A percentile compares a stretch with the other conserved stretches of the same genome.
Conservation (phyloP, 35 echinoderm and acorn worm genomes). For the Ophiothrix spiculata region DNA sequence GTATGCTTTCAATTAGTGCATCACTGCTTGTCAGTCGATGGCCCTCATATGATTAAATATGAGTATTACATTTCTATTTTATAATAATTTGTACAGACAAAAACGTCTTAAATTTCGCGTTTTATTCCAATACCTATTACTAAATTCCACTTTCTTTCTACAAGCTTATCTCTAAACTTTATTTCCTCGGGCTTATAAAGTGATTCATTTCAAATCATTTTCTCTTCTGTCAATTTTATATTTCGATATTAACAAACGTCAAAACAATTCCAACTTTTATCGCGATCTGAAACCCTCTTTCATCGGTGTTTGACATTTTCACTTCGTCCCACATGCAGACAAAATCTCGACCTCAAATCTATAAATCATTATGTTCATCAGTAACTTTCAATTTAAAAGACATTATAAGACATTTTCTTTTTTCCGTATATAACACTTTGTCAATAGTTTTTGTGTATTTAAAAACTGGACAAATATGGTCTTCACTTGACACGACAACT, state of each 20-base stretch:
- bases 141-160: no score
- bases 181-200: not conserved
- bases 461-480: no score
- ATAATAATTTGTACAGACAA: not conserved
- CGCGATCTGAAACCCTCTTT: not conserved
- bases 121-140: not conserved
- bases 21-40: not conserved
- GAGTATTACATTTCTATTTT: not conserved
- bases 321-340: not conserved
- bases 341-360: no score
- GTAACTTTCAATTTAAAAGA: no score
- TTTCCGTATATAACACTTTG: no score
- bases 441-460: no score
- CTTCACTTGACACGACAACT: no score
- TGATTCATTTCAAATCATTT: not conserved
- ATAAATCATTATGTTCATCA: no score
- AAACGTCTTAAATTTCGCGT: not conserved
- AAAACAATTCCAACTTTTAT: not conserved
- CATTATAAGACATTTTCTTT: no score
- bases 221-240: not conserved
- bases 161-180: not conserved
- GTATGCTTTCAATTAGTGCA: no score
- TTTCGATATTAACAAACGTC: not conserved
- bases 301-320: not conserved
- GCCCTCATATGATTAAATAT: not conserved